Percentiles rank a stretch among this genome's conserved stretches.
phyloP scores from a whole-genome alignment of 2,888 invertebrate species.

The Drosophila colorata region DNA sequence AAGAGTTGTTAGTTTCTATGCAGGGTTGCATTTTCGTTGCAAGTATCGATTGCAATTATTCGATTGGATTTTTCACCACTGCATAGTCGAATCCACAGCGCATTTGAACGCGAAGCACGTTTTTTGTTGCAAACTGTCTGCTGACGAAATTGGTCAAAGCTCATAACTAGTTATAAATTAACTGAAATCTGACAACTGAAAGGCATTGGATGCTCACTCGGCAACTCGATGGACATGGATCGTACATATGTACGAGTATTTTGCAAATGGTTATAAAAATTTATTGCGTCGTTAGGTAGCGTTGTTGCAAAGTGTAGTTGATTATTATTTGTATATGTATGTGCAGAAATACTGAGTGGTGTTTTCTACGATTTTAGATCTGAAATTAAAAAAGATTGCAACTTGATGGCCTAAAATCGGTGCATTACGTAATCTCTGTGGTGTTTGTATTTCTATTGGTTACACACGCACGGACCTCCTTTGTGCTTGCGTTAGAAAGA shows the following conservation, averaged over 20 bases:
- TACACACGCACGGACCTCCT: conserved; percentile 9
- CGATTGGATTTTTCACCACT: conserved; percentile 30
- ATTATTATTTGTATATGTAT: conserved; percentile 8
- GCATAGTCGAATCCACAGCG: neutral
- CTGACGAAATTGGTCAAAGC: conserved; percentile 17
- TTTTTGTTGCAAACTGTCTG: conserved; percentile 31
- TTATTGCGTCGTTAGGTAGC: conserved; percentile 49
- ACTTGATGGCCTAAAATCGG: conserved; percentile 43
- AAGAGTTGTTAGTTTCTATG: conserved; percentile 24
- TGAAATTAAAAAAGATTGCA: conserved; percentile 22
- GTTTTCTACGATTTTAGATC: conserved; percentile 62
- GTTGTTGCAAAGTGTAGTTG: conserved; percentile 24
- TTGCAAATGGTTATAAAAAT: conserved; percentile 13
- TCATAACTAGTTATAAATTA: neutral
- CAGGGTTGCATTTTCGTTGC: conserved; percentile 33
- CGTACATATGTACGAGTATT: neutral
- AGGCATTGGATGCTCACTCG: conserved; percentile 1
- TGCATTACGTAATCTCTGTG: conserved; percentile 67
- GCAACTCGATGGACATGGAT: conserved; percentile 1
- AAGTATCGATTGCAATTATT: conserved; percentile 51
- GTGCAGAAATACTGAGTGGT: conserved; percentile 50
- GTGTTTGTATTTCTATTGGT: conserved; percentile 39
- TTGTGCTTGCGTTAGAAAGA: conserved; percentile 34
- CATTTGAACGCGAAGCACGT: conserved; percentile 60
- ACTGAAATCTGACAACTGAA: neutral